Conservation (phyloP, 92 coral and sea anemone species). For the Palythoa heliodiscus region DNA sequence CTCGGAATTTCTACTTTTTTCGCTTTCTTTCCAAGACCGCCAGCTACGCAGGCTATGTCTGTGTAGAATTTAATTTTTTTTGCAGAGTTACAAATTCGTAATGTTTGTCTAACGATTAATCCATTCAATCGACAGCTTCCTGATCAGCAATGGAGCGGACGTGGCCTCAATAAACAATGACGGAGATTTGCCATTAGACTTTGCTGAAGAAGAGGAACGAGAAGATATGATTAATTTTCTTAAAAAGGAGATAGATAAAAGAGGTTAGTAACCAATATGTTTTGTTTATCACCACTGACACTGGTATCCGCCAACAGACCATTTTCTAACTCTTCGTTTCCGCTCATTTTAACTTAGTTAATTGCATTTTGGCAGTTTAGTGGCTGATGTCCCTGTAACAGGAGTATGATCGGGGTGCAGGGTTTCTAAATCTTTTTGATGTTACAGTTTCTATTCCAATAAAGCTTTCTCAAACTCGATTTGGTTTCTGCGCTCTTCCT, state of each 20-base stretch:
- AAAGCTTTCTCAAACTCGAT: constrained; percentile 18
- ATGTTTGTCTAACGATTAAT: neutral
- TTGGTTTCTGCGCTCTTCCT: constrained; percentile 20
- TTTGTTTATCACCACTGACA: neutral
- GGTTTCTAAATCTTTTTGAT: neutral
- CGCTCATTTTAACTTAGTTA: too few species aligned
- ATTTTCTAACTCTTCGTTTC: too few species aligned
- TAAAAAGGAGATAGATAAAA: constrained; percentile 84
- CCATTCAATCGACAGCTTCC: constrained; percentile 52
- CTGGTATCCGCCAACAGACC: too few species aligned
- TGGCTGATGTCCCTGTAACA: constrained; percentile 16
- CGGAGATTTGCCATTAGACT: constrained; percentile 95
- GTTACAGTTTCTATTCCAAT: neutral
- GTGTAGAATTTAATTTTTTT: too few species aligned
- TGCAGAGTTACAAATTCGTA: too few species aligned
- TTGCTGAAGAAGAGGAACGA: constrained; percentile 97
- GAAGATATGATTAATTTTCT: constrained; percentile 75
- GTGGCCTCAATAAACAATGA: constrained; percentile 95
- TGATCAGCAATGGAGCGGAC: constrained; percentile 87
- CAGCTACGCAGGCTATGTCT: too few species aligned
- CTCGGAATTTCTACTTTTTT: too few species aligned
- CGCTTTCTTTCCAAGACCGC: too few species aligned
- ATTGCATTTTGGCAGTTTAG: too few species aligned
- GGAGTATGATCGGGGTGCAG: neutral
- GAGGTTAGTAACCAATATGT: constrained; percentile 51